These are phyloP conservation scores for Oithona nana DNA, from an alignment of 2,888 invertebrate genomes.

Conservation along the genomic window DNA sequence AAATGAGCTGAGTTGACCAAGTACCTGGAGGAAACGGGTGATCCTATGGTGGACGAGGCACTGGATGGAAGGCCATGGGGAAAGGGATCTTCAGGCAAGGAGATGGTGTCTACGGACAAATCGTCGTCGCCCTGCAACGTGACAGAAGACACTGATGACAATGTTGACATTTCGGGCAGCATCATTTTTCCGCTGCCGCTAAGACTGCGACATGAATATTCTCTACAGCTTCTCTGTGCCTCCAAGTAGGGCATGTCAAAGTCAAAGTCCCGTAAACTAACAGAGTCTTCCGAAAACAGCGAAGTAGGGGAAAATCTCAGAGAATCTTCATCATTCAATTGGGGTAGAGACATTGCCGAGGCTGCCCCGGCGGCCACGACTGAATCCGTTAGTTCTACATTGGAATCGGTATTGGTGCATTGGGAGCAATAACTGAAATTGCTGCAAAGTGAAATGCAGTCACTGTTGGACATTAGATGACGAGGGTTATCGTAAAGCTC, in stretches of 20 bases:
- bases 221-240: background rate
- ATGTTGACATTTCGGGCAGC: background rate
- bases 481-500: no score
- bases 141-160: background rate
- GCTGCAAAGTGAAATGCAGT: background rate
- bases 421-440: background rate
- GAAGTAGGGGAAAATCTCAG: background rate
- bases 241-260: background rate
- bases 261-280: background rate
- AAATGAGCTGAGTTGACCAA: no score
- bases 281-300: background rate
- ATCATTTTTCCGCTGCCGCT: background rate
- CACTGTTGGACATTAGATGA: no score
- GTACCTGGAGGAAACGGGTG: background rate
- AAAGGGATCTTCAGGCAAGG: conserved; percentile 12
- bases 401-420: background rate
- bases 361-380: no score
- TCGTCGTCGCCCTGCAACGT: background rate
- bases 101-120: background rate
- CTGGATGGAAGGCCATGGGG: conserved; percentile 1
- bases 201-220: background rate
- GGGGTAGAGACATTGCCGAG: background rate
- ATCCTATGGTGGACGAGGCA: background rate
- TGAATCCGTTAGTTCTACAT: no score
- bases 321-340: background rate